phyloP scores from a whole-genome alignment of 2,888 invertebrate genomes.

The Drosophila macrospina region DNA sequence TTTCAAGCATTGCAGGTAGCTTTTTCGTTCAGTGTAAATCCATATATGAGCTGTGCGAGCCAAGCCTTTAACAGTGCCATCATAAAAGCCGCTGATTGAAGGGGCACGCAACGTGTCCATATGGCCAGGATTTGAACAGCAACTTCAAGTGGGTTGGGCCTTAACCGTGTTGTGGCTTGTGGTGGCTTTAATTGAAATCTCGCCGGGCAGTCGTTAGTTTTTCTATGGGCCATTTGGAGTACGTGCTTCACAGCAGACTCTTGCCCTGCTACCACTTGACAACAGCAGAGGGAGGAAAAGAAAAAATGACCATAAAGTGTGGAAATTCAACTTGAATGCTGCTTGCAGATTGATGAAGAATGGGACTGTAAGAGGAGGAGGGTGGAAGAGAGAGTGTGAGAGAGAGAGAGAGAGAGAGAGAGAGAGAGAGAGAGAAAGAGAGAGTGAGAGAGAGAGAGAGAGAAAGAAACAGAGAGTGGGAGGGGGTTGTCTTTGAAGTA shows the following conservation, averaged over 20 bases:
- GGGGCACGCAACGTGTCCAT: slow-evolving; percentile 60
- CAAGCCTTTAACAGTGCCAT: slow-evolving; percentile 57
- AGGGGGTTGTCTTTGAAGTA: slow-evolving; percentile 12
- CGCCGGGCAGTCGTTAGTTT: slow-evolving; percentile 52
- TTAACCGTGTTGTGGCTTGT: slow-evolving; percentile 51
- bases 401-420: too few relatives aligned
- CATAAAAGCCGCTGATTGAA: slow-evolving; percentile 62
- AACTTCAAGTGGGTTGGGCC: slow-evolving; percentile 20
- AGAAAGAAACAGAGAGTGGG: too few relatives aligned
- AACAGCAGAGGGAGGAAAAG: not conserved
- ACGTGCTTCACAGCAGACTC: slow-evolving; percentile 63
- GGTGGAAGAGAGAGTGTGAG: too few relatives aligned
- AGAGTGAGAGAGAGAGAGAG: too few relatives aligned
- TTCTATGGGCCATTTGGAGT: slow-evolving; percentile 68
- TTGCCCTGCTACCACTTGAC: not conserved
- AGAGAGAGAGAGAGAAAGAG: too few relatives aligned
- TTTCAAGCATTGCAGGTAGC: not conserved
- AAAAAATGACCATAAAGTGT: slow-evolving; percentile 28
- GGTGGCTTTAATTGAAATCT: slow-evolving; percentile 74
- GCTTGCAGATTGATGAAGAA: not conserved
- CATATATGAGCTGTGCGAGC: slow-evolving; percentile 20
- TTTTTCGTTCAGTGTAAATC: slow-evolving; percentile 37
- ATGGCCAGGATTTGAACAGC: slow-evolving; percentile 30
- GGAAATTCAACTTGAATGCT: not conserved
- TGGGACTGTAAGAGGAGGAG: too few relatives aligned